Base-by-base conservation (phyloP, 2,888 invertebrate species). In the Clivina fossor region DNA sequence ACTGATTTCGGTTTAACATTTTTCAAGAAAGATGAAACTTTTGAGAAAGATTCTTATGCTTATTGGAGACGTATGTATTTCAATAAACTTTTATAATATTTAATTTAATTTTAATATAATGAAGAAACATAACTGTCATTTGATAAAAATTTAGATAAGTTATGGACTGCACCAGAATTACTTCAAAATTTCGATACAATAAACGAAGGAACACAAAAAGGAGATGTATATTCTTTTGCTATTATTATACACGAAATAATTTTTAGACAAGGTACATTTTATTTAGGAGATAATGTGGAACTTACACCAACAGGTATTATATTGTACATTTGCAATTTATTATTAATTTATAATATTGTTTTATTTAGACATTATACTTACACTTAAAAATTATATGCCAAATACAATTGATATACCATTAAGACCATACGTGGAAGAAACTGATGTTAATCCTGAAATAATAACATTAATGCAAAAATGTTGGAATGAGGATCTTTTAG, bases 1-100 rank as follows among this genome's bases (percentile, higher is more conserved):
- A 90, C 97, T 0, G 98, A 98, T 74, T 99, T 98, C 67, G 99
- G 99, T 1, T 77, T 99, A 1, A 88, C 93, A 68, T 84, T 83
- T 33, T 74, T 99, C 33, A 80, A 79, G 4, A 70, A 76, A 18
- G 75, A 79, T 3, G 71, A 71, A 4, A 77, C 78, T 59, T 44
- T 37, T 5, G 35, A 51, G 9, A 38, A 55, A 1, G 77, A 80
- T 18, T 78, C 79, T 11, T 78, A 80, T 40, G 79, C 81, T 40
- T 79, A 82, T 8, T 58, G 61, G 43, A 78, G 53, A 32, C 15
- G 33, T 44, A 37, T 37, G 51, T 60, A n/a, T n/a, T n/a, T n/a
- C n/a, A n/a, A n/a, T n/a, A n/a, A n/a, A n/a, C n/a, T n/a, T n/a
- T n/a, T n/a, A n/a, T n/a, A n/a, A n/a, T n/a, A n/a, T n/a, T n/a